These are phyloP conservation scores for Agrotis clavis DNA, from an alignment of 2,888 invertebrate genomes.

Conservation along the genomic window DNA sequence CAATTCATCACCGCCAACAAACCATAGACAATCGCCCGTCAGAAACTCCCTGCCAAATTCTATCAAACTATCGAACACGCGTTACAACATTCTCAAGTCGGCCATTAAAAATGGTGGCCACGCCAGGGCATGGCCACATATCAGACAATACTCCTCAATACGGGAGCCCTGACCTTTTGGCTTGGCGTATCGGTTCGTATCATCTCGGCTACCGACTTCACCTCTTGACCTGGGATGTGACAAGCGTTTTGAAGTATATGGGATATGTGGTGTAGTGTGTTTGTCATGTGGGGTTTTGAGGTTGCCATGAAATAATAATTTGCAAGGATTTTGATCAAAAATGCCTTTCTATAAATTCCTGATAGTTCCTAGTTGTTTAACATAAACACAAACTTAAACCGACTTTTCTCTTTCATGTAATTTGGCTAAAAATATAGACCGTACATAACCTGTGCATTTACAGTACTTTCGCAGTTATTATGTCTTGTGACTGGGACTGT, in stretches of 20 bases:
- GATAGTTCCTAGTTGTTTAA: too few species aligned
- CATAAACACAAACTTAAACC: too few species aligned
- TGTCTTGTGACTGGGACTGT: too few species aligned
- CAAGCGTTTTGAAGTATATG: conserved; percentile 50
- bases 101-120: conserved; percentile 52
- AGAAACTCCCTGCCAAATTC: conserved; percentile 1
- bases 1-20: not conserved
- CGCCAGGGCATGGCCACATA: conserved; percentile 59
- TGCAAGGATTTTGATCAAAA: not conserved
- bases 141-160: conserved; percentile 83
- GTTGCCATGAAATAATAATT: not conserved
- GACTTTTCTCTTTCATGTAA: too few species aligned
- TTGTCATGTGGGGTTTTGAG: not conserved
- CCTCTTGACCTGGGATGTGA: conserved; percentile 77
- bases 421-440: too few species aligned
- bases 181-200: conserved; percentile 81
- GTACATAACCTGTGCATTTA: too few species aligned
- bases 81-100: conserved; percentile 42
- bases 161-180: conserved; percentile 81
- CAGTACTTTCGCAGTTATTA: too few species aligned
- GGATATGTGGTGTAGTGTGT: conserved; percentile 12
- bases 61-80: conserved; percentile 27
- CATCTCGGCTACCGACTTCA: conserved; percentile 86
- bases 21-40: conserved; percentile 7
- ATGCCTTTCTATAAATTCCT: not conserved